Evolutionary conservation across 2,888 invertebrate species (phyloP), one percentile per base, ranked within the genome.

Genomic region (Xanthorhoe designata): DNA sequence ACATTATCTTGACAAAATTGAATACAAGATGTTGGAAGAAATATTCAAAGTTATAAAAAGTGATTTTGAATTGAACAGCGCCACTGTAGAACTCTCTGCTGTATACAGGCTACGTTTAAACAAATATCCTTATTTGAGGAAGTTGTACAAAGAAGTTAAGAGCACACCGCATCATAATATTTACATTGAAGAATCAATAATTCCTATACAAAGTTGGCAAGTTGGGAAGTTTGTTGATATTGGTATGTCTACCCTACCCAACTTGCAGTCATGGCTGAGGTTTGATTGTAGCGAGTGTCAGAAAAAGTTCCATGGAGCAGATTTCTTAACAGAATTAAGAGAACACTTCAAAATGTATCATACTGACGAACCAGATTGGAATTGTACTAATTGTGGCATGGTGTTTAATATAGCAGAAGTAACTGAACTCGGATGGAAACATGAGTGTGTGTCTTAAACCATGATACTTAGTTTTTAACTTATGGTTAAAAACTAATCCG

Each of bases 61-160:
- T 2, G 85, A 87, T 66, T 50, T 86, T 0, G 38, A 49, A 0
- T 8, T 57, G 0, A 50, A 67, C 0, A 72, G 69, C 0, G 18
- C 38, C 0, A 53, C 18, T 0, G 4, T 82, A 0, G 65, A 68
- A 18, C 18, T 78, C 0, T 79, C 78, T 0, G 64, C 67, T 0
- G 57, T 4, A 0, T 86, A 81, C 38, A 69, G 75, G 7, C 72
- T 65, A 9, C 72, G 75, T 50, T 72, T 77, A 0, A 85, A 72
- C 24, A 78, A 76, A 32, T 80, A 83, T 72, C 77, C 80, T 0
- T 91, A 88, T 45, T 73, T 84, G 0, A 74, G 90, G 62, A 83
- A 86, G 68, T 73, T 90, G 29, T 81, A 70, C 5, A 68, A 76
- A 1, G 80, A 86, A 64, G 62, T 2, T 61, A 61, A 19, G 0